Evolutionary conservation across 2,797 vertebrate species (phyloP).

Genomic region (Loriculus beryllinus): DNA sequence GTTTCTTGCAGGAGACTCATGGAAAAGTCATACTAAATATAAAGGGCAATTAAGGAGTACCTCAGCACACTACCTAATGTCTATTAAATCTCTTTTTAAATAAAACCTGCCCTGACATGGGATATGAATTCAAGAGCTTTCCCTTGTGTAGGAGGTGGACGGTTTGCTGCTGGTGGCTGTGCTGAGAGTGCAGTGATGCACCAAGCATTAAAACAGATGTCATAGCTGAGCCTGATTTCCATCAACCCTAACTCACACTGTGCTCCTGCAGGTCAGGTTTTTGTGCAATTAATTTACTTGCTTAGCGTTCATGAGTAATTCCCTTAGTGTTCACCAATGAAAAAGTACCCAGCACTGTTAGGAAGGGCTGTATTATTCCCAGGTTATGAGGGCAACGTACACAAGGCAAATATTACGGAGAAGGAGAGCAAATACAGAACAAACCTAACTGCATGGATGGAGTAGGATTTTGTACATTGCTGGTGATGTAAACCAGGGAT

Average conservation of each 20-base stretch:
- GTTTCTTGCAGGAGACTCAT: not conserved
- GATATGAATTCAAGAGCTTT: not conserved
- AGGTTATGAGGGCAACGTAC: not conserved
- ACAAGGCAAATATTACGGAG: not conserved
- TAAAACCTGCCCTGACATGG: not conserved
- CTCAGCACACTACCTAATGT: not conserved
- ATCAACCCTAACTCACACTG: not conserved
- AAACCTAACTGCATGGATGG: not conserved
- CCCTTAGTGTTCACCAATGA: constrained; percentile 5
- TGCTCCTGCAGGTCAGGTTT: not conserved
- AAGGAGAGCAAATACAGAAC: not conserved
- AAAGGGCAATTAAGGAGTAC: not conserved
- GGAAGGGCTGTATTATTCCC: constrained; percentile 52
- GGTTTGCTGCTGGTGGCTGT: not conserved
- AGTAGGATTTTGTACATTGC: not conserved
- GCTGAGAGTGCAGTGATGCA: not conserved
- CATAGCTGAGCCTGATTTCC: constrained; percentile 29
- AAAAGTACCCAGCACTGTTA: not conserved
- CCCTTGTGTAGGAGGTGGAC: constrained; percentile 3
- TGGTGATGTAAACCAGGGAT: not conserved
- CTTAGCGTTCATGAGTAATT: not conserved
- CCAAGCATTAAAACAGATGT: constrained; percentile 62
- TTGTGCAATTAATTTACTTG: not conserved
- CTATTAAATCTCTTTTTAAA: not conserved
- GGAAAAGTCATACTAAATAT: not conserved